phyloP scores from a whole-genome alignment of 1,140 invertebrate genomes.

The Drosophila navojoa region DNA sequence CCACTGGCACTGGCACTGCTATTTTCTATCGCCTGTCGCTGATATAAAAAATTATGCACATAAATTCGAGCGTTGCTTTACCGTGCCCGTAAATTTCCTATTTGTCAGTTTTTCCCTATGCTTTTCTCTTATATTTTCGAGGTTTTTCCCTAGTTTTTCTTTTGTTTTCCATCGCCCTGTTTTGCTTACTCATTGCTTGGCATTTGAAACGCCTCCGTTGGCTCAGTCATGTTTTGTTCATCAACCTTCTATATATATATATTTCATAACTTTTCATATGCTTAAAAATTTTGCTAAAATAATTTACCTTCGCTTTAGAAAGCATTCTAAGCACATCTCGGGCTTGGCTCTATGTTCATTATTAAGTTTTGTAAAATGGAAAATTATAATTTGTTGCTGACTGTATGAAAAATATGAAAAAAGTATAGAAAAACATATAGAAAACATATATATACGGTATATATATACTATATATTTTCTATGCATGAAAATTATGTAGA shows the following conservation, averaged over 20 bases:
- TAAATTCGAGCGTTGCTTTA: conserved; percentile 65
- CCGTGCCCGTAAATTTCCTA: conserved; percentile 61
- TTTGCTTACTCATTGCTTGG: conserved; percentile 53
- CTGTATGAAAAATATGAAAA: conserved; percentile 28
- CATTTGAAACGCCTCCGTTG: conserved; percentile 61
- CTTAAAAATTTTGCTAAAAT: conserved; percentile 35
- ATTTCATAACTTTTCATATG: conserved; percentile 19
- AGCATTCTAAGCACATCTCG: conserved; percentile 46
- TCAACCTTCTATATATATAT: conserved; percentile 22
- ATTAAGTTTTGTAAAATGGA: conserved; percentile 35
- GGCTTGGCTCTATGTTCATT: conserved; percentile 3
- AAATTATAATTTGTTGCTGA: conserved; percentile 30
- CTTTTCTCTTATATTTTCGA: not conserved
- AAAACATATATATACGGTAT: not conserved
- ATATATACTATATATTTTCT: conserved; percentile 4
- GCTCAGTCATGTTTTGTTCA: conserved; percentile 57
- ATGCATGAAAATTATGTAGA: conserved; percentile 25
- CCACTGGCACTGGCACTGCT: conserved; percentile 13
- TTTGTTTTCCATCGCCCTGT: conserved; percentile 13
- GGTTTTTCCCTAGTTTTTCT: conserved; percentile 35
- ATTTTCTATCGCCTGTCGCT: conserved; percentile 33
- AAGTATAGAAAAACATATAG: conserved; percentile 13
- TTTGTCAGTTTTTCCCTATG: conserved; percentile 16
- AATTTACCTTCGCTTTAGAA: conserved; percentile 44
- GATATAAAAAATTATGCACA: conserved; percentile 77